Percentiles rank a stretch among this genome's conserved stretches.
These are phyloP conservation scores for Chromoteleia sp. DNA, from an alignment of 2,888 invertebrate species.

Conservation along the genomic window DNA sequence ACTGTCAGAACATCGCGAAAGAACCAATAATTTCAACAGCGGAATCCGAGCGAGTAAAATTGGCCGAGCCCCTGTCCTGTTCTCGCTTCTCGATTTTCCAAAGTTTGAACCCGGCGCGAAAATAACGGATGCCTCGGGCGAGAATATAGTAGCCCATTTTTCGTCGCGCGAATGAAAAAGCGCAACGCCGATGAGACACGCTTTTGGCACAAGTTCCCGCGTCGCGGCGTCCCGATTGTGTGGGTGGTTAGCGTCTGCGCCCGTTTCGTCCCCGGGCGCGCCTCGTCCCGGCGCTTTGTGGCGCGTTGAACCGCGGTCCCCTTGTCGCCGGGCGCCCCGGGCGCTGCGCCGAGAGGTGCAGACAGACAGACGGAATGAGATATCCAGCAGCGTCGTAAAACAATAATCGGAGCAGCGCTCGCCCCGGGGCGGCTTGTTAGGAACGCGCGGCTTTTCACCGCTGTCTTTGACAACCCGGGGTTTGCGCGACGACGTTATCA, in stretches of 20 bases:
- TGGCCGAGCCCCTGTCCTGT: too few species aligned
- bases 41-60: too few species aligned
- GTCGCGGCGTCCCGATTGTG: conserved; percentile 75
- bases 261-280: conserved; percentile 8
- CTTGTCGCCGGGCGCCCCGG: conserved; percentile 80
- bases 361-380: conserved; percentile 58
- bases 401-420: conserved; percentile 80
- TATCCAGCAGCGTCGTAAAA: conserved; percentile 73
- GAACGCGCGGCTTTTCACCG: conserved; percentile 73
- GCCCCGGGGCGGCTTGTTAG: conserved; percentile 82
- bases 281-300: conserved; percentile 82
- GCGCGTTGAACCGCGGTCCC: conserved; percentile 84
- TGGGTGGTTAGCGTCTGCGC: conserved; percentile 33
- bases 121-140: too few species aligned
- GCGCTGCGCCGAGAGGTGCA: conserved; percentile 69
- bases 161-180: conserved; percentile 33
- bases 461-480: conserved; percentile 66
- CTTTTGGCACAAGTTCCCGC: conserved; percentile 77
- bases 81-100: too few species aligned
- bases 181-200: conserved; percentile 36
- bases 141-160: conserved; percentile 35
- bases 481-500: conserved; percentile 63
- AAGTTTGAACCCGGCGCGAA: too few species aligned
- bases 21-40: too few species aligned
- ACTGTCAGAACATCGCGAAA: too few species aligned